A percentile compares a stretch with the other conserved stretches of the same genome.
phyloP scores from a whole-genome alignment of 2,888 invertebrate species.

The Petrolisthes cinctipes region DNA sequence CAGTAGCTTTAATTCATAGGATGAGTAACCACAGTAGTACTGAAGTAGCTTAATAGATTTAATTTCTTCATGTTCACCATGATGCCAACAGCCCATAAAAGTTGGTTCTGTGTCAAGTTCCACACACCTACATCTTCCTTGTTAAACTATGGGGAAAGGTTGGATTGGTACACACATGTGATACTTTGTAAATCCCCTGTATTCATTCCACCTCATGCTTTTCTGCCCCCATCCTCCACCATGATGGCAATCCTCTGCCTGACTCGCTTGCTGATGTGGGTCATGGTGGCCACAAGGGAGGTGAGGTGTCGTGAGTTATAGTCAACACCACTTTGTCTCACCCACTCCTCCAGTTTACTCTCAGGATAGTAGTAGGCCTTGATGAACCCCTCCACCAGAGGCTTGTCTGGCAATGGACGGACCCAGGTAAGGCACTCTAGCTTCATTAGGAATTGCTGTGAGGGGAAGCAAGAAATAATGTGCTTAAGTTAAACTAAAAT shows the following conservation, averaged over 20 bases:
- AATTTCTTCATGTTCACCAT: no score
- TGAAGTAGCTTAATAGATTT: no score
- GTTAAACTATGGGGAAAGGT: no score
- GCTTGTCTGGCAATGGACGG: slow-evolving; percentile 86
- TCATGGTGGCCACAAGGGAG: slow-evolving; percentile 86
- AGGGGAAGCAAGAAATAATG: no score
- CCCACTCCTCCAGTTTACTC: slow-evolving; percentile 88
- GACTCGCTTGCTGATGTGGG: slow-evolving; percentile 88
- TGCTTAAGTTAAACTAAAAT: no score
- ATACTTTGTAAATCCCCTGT: neutral
- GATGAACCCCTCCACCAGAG: slow-evolving; percentile 93
- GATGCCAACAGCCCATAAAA: no score
- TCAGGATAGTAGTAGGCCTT: slow-evolving; percentile 96
- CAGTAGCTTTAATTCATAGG: no score
- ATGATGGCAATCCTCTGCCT: slow-evolving; percentile 74
- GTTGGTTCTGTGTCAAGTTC: no score
- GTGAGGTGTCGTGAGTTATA: slow-evolving; percentile 90
- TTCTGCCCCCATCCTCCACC: slow-evolving; percentile 50
- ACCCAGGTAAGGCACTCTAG: slow-evolving; percentile 87
- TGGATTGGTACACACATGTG: no score
- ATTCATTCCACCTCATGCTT: neutral
- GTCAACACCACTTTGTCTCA: slow-evolving; percentile 81
- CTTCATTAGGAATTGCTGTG: slow-evolving; percentile 85
- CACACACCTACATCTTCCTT: no score
- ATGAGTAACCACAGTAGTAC: no score